Evolutionary conservation across 2,888 invertebrate species (phyloP), one percentile per base, ranked within the genome.

Genomic region (Cheilosia vulpina): DNA sequence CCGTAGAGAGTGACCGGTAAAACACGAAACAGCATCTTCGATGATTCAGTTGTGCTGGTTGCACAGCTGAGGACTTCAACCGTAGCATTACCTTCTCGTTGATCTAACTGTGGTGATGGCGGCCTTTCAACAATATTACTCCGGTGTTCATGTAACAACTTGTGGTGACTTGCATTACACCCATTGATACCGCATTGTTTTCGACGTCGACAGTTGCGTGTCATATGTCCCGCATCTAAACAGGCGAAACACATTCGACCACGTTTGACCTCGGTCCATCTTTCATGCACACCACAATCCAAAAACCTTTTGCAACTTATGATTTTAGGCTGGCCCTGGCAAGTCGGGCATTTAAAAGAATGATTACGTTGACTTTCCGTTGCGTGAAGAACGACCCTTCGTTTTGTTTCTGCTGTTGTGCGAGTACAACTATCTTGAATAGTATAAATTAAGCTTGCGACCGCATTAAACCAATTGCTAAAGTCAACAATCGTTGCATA

Each of bases 1-100:
- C 78, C 78, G 47, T 53, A 66, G 11, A 83, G 50, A 5, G 45
- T 79, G 6, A 84, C 78, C 6, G 82, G 72, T 31, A 82, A 17
- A n/a, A 83, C 60, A n/a, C 72, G 50, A 24, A 76, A 83, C 45
- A 78, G 21, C 5, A 17, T 9, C 31, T 63, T 63, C 9, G 55
- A 17, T 57, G 47, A 34, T 66, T 7, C 55, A 34, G 15, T 43
- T 34, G 41, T 4, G 27, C 13, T 50, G 34, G 4, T 13, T 38
- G 53, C 50, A 45, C 77, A 69, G 53, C 53, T 58, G 19, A 77
- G 50, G 19, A 78, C 62, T 71, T 43, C 41, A 24, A 9, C 31
- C 31, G 31, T 31, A 9, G 6, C 50, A 19, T 2, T 13, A 19
- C 0, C 50, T 21, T 50, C 17, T 2, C 19, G 50, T 19, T 50